Evolutionary conservation across 2,797 vertebrate genomes (phyloP).

Genomic region (Typhlichthys eigenmanni): DNA sequence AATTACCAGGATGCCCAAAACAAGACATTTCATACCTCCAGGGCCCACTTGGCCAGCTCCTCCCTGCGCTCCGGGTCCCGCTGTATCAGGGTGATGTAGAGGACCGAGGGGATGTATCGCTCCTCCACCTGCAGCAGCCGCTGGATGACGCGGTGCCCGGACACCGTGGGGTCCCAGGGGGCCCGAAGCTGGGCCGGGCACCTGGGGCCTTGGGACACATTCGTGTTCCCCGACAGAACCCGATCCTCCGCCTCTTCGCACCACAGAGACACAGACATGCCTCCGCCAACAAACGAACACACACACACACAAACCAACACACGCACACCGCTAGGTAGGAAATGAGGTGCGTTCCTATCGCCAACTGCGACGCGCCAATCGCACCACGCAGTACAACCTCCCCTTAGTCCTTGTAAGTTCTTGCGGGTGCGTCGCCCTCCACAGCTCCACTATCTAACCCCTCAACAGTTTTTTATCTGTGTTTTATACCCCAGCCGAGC

Average conservation of each 20-base stretch:
- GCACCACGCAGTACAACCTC: too few species aligned
- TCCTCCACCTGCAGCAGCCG: constrained; percentile 74
- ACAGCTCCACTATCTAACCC: constrained; percentile 1
- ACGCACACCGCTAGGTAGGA: constrained; percentile 15
- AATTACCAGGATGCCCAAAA: not conserved
- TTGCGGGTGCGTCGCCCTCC: constrained; percentile 24
- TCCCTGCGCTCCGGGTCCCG: constrained; percentile 72
- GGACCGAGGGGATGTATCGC: constrained; percentile 72
- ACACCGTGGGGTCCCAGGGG: constrained; percentile 75
- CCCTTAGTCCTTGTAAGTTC: constrained; percentile 6
- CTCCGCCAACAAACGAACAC: constrained; percentile 41
- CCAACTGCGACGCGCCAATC: too few species aligned
- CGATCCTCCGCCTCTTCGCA: constrained; percentile 76
- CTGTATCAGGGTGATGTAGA: constrained; percentile 76
- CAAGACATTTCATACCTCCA: constrained; percentile 69
- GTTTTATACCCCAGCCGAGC: constrained; percentile 62
- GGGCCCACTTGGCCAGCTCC: constrained; percentile 76
- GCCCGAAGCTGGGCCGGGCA: constrained; percentile 60
- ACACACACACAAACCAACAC: constrained; percentile 1
- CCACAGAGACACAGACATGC: constrained; percentile 75
- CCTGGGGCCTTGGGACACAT: not conserved
- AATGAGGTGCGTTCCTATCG: not conserved
- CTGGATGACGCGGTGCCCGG: constrained; percentile 75
- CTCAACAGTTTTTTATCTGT: not conserved
- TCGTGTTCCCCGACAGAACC: constrained; percentile 14